Conservation (phyloP, 2,888 invertebrate species). For the Eilema caniola region DNA sequence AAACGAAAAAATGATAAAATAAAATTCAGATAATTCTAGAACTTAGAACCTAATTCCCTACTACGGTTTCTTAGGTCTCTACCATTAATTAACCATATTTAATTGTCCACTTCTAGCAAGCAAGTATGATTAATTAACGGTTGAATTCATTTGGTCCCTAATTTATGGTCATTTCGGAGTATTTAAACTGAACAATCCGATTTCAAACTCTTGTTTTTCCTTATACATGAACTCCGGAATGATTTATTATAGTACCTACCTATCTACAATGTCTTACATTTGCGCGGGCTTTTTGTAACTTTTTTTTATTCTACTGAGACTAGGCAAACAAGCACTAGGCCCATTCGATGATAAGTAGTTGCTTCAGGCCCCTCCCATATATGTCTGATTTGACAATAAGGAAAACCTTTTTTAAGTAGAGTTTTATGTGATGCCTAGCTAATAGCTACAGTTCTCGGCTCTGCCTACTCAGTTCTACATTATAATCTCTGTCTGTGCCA, state of each 20-base stretch:
- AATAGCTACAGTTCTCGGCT: background rate
- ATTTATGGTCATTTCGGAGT: background rate
- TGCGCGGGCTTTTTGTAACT: slow-evolving; percentile 1
- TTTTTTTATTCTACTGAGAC: background rate
- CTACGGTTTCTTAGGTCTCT: background rate
- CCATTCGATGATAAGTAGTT: background rate
- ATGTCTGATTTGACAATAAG: background rate
- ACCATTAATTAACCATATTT: background rate
- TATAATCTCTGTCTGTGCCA: background rate
- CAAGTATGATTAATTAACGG: background rate
- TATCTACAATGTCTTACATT: background rate
- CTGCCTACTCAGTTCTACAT: too few relatives aligned
- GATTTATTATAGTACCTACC: slow-evolving; percentile 2
- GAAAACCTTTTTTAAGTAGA: background rate
- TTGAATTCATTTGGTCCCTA: background rate
- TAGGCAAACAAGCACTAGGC: background rate
- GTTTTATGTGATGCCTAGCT: background rate
- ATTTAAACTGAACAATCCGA: background rate
- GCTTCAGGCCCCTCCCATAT: background rate
- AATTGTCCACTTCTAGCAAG: background rate
- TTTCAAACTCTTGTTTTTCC: background rate
- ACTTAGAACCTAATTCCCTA: too few relatives aligned
- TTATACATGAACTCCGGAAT: background rate
- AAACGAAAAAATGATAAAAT: too few relatives aligned
- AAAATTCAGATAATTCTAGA: too few relatives aligned